These are phyloP conservation scores for Trichechus manatus DNA, from an alignment of 2,113 vertebrate genomes.

Conservation along the genomic window DNA sequence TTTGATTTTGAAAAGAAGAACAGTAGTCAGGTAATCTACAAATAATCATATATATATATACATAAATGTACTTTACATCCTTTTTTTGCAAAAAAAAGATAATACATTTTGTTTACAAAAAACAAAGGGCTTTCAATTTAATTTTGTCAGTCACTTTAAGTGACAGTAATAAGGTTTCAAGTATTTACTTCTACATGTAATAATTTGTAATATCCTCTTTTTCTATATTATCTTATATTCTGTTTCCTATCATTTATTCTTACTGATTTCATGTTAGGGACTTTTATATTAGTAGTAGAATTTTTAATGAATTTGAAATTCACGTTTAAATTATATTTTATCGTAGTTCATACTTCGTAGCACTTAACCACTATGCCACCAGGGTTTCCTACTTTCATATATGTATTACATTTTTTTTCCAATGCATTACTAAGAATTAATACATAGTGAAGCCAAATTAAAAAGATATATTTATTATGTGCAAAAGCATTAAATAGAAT, in stretches of 20 bases:
- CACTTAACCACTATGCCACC: no score
- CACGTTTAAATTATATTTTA: slow-evolving; percentile 42
- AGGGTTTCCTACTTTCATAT: not conserved
- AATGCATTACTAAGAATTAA: slow-evolving; percentile 24
- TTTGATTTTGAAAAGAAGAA: not conserved
- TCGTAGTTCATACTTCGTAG: not conserved
- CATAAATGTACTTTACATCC: slow-evolving; percentile 6
- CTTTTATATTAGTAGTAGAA: slow-evolving; percentile 47
- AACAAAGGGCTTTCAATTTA: slow-evolving; percentile 45
- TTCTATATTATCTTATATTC: not conserved
- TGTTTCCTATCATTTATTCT: slow-evolving; percentile 21
- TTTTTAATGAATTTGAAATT: slow-evolving; percentile 59
- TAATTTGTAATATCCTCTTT: slow-evolving; percentile 32
- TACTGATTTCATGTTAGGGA: not conserved
- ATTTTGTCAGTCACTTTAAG: slow-evolving; percentile 21
- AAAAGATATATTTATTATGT: slow-evolving; percentile 46
- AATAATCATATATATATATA: not conserved
- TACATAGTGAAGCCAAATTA: slow-evolving; percentile 46
- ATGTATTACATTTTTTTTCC: slow-evolving; percentile 27
- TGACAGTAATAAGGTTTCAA: not conserved
- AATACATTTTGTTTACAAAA: not conserved
- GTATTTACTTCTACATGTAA: slow-evolving; percentile 31
- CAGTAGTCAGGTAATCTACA: not conserved
- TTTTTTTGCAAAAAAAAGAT: not conserved
- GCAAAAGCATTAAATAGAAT: slow-evolving; percentile 61